These are phyloP conservation scores for Halictus rubicundus DNA, from an alignment of 1,140 invertebrate species.

Conservation along the genomic window DNA sequence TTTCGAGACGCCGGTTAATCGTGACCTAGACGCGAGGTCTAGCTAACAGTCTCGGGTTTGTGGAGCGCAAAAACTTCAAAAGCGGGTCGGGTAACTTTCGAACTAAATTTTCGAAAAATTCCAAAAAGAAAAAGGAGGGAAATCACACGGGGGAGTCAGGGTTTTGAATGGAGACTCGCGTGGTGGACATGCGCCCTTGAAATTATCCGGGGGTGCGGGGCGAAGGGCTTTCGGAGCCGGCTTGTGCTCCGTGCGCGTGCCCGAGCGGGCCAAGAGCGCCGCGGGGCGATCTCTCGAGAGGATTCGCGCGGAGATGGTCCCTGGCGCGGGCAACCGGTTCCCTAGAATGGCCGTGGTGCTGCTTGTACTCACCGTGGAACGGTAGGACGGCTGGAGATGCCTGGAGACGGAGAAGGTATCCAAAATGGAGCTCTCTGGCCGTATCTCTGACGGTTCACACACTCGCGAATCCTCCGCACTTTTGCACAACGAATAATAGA, in stretches of 20 bases:
- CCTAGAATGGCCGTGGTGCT: too few species aligned
- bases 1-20: constrained; percentile 2
- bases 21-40: constrained; percentile 18
- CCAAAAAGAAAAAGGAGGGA: neutral
- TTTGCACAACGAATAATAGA: too few species aligned
- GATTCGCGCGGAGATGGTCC: too few species aligned
- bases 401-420: constrained; percentile 39
- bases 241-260: constrained; percentile 7
- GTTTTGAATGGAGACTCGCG: constrained; percentile 17
- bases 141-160: too few species aligned
- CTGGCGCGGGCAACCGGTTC: too few species aligned
- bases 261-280: too few species aligned
- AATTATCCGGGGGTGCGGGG: constrained; percentile 5
- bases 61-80: neutral
- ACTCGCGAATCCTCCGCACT: neutral
- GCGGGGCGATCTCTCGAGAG: too few species aligned
- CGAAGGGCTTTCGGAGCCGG: constrained; percentile 46
- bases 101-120: too few species aligned
- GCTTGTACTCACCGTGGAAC: constrained; percentile 31
- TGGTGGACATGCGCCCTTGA: constrained; percentile 57
- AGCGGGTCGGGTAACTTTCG: too few species aligned
- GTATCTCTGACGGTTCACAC: too few species aligned
- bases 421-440: neutral
- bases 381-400: constrained; percentile 35
- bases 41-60: too few species aligned